phyloP scores from a whole-genome alignment of 2,888 invertebrate species.

The Spilarctia lutea region DNA sequence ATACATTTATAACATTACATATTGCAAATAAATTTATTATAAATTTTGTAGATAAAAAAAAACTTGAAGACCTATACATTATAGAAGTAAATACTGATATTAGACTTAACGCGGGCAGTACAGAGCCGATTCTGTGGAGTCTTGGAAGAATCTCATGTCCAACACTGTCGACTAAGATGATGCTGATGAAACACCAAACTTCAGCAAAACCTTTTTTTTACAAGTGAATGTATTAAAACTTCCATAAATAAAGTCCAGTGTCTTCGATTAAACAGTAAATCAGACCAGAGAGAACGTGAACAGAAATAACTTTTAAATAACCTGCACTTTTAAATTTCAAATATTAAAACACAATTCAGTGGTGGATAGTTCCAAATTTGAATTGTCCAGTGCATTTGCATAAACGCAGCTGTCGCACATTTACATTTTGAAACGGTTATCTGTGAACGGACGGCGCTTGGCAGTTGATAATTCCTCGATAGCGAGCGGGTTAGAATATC shows the following conservation, averaged over 20 bases:
- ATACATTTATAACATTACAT: too few species aligned
- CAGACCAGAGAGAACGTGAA: not conserved
- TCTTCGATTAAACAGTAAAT: not conserved
- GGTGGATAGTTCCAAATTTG: slow-evolving; percentile 57
- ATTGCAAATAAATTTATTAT: too few species aligned
- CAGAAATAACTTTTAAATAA: not conserved
- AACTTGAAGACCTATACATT: too few species aligned
- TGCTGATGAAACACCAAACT: too few species aligned
- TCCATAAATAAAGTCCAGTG: not conserved
- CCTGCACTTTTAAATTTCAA: slow-evolving; percentile 35
- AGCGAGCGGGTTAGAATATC: slow-evolving; percentile 29
- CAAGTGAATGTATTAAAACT: not conserved
- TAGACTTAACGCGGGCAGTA: too few species aligned
- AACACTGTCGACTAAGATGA: too few species aligned
- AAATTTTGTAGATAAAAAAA: too few species aligned
- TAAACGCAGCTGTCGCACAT: slow-evolving; percentile 65
- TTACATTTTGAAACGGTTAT: slow-evolving; percentile 62
- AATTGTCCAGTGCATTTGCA: slow-evolving; percentile 69
- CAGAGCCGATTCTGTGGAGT: too few species aligned
- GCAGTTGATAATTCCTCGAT: slow-evolving; percentile 54
- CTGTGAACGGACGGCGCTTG: slow-evolving; percentile 54
- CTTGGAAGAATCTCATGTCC: too few species aligned
- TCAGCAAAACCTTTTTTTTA: not conserved
- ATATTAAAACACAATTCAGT: slow-evolving; percentile 46
- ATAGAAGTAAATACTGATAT: too few species aligned